These are phyloP conservation scores for Panorpa germanica DNA, from an alignment of 2,888 invertebrate species.

Conservation along the genomic window DNA sequence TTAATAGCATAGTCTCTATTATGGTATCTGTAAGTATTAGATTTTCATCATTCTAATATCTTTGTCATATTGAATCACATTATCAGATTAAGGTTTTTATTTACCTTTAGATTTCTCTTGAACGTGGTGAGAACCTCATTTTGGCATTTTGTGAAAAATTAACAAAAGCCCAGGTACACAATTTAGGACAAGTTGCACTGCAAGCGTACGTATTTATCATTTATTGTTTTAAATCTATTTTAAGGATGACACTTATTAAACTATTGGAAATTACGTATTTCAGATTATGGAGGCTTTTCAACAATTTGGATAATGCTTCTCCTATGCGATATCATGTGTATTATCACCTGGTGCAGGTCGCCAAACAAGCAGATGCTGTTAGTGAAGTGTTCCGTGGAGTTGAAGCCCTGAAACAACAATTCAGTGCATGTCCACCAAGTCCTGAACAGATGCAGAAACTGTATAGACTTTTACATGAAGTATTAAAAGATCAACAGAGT, in stretches of 20 bases:
- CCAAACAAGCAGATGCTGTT: slow-evolving; percentile 73
- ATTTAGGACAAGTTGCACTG: slow-evolving; percentile 60
- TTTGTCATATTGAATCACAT: slow-evolving; percentile 1
- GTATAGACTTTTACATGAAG: slow-evolving; percentile 74
- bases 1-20: slow-evolving; percentile 93
- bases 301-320: slow-evolving; percentile 70
- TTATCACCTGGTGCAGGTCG: slow-evolving; percentile 76
- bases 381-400: slow-evolving; percentile 70
- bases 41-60: slow-evolving; percentile 4
- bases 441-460: slow-evolving; percentile 84
- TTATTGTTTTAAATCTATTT: slow-evolving; percentile 1
- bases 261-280: too few species aligned
- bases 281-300: slow-evolving; percentile 80
- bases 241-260: background rate
- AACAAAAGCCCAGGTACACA: slow-evolving; percentile 66
- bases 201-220: slow-evolving; percentile 49
- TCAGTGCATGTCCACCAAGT: slow-evolving; percentile 59
- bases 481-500: slow-evolving; percentile 34
- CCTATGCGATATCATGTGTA: slow-evolving; percentile 83
- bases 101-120: slow-evolving; percentile 49
- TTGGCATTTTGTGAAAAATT: slow-evolving; percentile 83
- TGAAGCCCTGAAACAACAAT: slow-evolving; percentile 64
- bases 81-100: slow-evolving; percentile 12
- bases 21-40: slow-evolving; percentile 56
- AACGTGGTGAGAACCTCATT: slow-evolving; percentile 75